These are phyloP conservation scores for Parazoanthus darwini DNA, from an alignment of 92 coral and sea anemone species.

Conservation along the genomic window DNA sequence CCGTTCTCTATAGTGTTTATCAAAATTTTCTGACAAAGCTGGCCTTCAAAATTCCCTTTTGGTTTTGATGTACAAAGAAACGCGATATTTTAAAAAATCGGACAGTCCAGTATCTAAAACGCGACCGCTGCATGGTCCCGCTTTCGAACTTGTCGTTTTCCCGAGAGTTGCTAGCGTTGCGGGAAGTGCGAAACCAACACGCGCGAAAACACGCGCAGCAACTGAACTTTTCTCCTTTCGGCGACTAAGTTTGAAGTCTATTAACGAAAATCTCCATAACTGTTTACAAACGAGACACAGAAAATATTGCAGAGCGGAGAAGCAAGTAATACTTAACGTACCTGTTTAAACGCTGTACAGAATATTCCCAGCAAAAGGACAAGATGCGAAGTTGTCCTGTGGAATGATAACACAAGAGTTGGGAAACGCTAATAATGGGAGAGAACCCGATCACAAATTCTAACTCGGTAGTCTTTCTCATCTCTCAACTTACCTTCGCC, in stretches of 20 bases:
- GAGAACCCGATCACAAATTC: neutral
- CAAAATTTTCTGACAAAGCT: neutral
- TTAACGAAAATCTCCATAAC: conserved; percentile 1
- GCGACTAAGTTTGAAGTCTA: neutral
- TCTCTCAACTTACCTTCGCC: conserved; percentile 67
- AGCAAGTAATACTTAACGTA: conserved; percentile 12
- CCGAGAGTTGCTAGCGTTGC: neutral
- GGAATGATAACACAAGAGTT: conserved; percentile 3
- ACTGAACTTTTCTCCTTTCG: neutral
- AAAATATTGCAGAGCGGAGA: neutral
- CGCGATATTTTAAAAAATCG: neutral
- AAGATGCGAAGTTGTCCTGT: conserved; percentile 72
- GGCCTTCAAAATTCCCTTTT: neutral
- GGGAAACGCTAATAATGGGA: conserved; percentile 1
- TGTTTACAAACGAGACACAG: neutral
- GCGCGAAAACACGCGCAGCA: conserved; percentile 35
- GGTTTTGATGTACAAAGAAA: neutral
- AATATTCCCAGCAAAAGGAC: conserved; percentile 64
- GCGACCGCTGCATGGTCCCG: neutral
- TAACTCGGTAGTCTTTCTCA: neutral
- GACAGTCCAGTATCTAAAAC: neutral
- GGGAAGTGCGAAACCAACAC: conserved; percentile 24
- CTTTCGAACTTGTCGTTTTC: neutral
- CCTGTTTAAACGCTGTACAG: conserved; percentile 65
- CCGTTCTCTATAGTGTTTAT: too few relatives aligned